Base-by-base conservation (phyloP, 2,797 vertebrate species). In the Enteromius argenteus region DNA sequence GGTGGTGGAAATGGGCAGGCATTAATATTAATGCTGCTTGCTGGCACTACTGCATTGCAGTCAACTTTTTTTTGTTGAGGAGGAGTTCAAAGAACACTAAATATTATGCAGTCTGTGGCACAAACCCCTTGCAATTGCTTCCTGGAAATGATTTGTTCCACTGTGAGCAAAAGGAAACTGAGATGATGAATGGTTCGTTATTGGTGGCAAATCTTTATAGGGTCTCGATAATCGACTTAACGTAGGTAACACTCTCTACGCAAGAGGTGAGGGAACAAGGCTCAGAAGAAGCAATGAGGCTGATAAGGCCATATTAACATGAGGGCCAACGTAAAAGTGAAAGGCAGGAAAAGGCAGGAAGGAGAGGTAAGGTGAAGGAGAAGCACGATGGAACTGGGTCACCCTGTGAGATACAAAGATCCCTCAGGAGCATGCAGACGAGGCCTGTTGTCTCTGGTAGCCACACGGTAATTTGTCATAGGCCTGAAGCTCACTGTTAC, bases 1-100 rank as follows among this genome's bases (percentile, higher is more conserved):
- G 81, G 86, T 91, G 90, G 90, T 91, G 85, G 58, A 93, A 93
- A 94, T 92, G 88, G 93, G 87, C 66, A 86, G 88, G 85, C 92
- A 94, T 94, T 93, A 94, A 95, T 95, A 94, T 95, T 94, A 93
- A 95, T 93, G 91, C 85, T 85, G 90, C 90, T 92, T 84, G 89
- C 91, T 91, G 90, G 87, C 86, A 93, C 77, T 94, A 92, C 94
- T 95, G 94, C 95, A 95, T 87, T 95, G 94, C 94, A 94, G 94
- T 92, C 93, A 91, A 90, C 85, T 85, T 86, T 91, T 92, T 92
- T 93, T 74, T 9, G 91, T 90, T 88, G 90, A 91, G 91, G 92
- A 91, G 51, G 23, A 67, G 60, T 53, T 73, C 35, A 72, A 86
- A 83, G 73, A 80, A 62, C 19, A 21, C 51, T 62, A 84, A 68